Conservation (phyloP, 2,888 invertebrate species). For the Chrysotoxum bicinctum region DNA sequence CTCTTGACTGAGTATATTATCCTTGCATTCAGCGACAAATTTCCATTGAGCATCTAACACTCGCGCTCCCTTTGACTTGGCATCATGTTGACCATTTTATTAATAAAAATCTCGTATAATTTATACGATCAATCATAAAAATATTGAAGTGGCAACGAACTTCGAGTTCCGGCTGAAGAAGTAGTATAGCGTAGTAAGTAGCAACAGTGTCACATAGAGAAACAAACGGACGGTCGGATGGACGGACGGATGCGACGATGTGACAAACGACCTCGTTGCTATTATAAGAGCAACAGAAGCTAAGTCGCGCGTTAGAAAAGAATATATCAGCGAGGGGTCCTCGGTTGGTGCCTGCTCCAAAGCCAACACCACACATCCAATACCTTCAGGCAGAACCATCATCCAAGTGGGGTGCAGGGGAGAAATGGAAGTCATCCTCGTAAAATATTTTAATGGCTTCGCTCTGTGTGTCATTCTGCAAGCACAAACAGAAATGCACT, state of each 20-base stretch:
- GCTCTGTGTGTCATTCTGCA: conserved; percentile 36
- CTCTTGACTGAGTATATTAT: conserved; percentile 35
- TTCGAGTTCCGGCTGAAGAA: conserved; percentile 54
- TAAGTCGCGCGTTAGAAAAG: conserved; percentile 32
- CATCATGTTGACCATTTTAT: conserved; percentile 60
- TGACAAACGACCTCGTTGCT: conserved; percentile 64
- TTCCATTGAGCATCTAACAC: neutral
- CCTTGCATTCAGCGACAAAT: conserved; percentile 39
- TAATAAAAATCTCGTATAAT: conserved; percentile 68
- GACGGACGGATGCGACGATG: conserved; percentile 52
- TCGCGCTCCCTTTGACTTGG: conserved; percentile 2
- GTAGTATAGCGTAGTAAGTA: neutral
- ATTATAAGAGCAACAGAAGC: conserved; percentile 54
- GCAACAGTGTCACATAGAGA: conserved; percentile 44
- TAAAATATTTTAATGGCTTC: conserved; percentile 66
- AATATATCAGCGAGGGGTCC: conserved; percentile 15
- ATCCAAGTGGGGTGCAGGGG: neutral
- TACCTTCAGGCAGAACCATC: neutral
- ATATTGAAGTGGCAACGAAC: conserved; percentile 69
- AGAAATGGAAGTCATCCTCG: conserved; percentile 60
- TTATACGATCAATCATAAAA: conserved; percentile 72
- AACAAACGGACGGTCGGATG: conserved; percentile 38
- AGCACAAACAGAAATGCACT: conserved; percentile 61
- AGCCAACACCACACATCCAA: neutral
- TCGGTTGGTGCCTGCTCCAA: neutral